Conservation (phyloP, 2,888 invertebrate species). For the Xylocampa areola region DNA sequence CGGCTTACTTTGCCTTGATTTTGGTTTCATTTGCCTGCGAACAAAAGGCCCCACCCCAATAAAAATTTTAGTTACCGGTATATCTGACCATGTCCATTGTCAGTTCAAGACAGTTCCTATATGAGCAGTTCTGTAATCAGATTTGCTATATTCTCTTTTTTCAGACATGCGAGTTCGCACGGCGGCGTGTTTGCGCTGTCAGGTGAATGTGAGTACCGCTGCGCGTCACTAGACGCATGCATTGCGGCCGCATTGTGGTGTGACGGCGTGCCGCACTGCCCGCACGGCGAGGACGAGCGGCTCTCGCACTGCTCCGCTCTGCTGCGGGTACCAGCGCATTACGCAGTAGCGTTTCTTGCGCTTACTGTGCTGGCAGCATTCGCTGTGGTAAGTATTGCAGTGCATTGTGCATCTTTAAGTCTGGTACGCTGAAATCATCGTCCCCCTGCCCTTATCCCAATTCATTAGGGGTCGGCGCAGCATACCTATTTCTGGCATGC, state of each 20-base stretch:
- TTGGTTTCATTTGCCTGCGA: no score
- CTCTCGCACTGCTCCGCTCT: slow-evolving; percentile 94
- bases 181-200: slow-evolving; percentile 90
- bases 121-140: slow-evolving; percentile 1
- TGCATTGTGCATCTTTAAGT: no score
- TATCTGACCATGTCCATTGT: no score
- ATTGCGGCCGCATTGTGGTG: slow-evolving; percentile 95
- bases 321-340: slow-evolving; percentile 93
- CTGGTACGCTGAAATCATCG: no score
- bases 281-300: slow-evolving; percentile 94
- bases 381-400: slow-evolving; percentile 89
- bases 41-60: no score
- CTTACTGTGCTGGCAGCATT: slow-evolving; percentile 84
- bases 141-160: neutral
- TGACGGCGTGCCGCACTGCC: slow-evolving; percentile 94
- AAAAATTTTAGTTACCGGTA: no score
- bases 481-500: no score
- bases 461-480: no score
- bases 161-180: slow-evolving; percentile 87
- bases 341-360: slow-evolving; percentile 90
- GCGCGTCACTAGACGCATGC: slow-evolving; percentile 95
- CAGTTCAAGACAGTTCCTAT: no score
- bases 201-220: slow-evolving; percentile 93
- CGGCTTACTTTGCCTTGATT: no score
- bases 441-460: no score